These are phyloP conservation scores for Virgularia gustaviana DNA, from an alignment of 92 coral and sea anemone species.

Conservation along the genomic window DNA sequence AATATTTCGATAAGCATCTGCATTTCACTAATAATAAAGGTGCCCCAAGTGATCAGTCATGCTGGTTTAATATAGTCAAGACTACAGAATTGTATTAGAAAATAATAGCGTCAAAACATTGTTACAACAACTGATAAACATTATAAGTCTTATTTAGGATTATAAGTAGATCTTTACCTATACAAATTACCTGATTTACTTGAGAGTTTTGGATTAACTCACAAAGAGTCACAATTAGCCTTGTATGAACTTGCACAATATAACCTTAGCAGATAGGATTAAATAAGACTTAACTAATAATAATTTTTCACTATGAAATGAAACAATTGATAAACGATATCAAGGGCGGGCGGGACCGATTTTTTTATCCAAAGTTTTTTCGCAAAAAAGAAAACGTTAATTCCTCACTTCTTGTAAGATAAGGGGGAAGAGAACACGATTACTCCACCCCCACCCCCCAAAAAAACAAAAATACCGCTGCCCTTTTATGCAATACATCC, in stretches of 20 bases:
- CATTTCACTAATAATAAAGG: no score
- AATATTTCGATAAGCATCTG: no score
- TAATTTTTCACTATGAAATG: not conserved
- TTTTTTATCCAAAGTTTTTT: no score
- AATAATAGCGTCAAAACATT: no score
- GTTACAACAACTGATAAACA: no score
- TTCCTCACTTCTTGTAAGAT: not conserved
- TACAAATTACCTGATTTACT: slow-evolving; percentile 5
- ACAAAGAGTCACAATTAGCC: not conserved
- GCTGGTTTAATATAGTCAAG: no score
- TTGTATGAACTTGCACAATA: not conserved
- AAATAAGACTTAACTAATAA: not conserved
- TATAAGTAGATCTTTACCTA: not conserved
- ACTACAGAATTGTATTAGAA: no score
- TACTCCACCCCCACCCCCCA: not conserved
- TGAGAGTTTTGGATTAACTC: slow-evolving; percentile 4
- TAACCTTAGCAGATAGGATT: not conserved
- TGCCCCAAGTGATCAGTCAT: no score
- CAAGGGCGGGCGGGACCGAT: no score
- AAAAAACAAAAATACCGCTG: not conserved
- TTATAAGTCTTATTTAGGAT: no score
- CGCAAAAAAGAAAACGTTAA: no score
- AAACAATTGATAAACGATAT: no score
- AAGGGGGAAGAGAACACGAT: not conserved
- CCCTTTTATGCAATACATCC: not conserved